Evolutionary conservation across 2,797 vertebrate species (phyloP).

Genomic region (Lithobates sylvaticus): DNA sequence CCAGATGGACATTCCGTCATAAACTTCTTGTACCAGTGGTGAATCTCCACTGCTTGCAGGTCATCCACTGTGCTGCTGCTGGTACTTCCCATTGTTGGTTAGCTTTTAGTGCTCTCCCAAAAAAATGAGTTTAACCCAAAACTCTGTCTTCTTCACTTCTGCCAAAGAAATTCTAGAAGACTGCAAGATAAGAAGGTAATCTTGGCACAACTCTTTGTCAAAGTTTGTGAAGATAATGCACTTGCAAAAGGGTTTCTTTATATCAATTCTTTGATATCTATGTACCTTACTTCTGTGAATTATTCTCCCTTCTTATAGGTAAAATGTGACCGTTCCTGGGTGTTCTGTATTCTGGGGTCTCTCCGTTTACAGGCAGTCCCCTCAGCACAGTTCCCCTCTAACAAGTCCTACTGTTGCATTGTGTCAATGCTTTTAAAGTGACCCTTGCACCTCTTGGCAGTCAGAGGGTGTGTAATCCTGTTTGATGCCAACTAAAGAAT

Average conservation of each 20-base stretch:
- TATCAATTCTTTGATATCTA: background rate
- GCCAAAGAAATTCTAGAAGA: background rate
- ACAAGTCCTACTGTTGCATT: background rate
- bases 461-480: conserved; percentile 45
- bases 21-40: conserved; percentile 96
- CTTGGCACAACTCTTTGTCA: background rate
- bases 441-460: conserved; percentile 20
- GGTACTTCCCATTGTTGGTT: conserved; percentile 81
- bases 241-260: background rate
- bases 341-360: conserved; percentile 60
- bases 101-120: background rate
- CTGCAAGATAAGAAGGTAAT: conserved; percentile 17
- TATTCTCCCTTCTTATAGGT: background rate
- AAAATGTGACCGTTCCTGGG: background rate
- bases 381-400: conserved; percentile 57
- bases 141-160: background rate
- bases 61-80: conserved; percentile 85
- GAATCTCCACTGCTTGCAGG: conserved; percentile 90
- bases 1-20: conserved; percentile 93
- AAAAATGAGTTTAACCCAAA: background rate
- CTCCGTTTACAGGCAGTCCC: conserved; percentile 58
- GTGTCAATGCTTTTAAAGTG: conserved; percentile 49
- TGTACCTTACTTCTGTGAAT: background rate
- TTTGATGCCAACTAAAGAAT: conserved; percentile 49
- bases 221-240: background rate